Conservation (phyloP, 2,888 invertebrate species). For the Dendrolimus houi region DNA sequence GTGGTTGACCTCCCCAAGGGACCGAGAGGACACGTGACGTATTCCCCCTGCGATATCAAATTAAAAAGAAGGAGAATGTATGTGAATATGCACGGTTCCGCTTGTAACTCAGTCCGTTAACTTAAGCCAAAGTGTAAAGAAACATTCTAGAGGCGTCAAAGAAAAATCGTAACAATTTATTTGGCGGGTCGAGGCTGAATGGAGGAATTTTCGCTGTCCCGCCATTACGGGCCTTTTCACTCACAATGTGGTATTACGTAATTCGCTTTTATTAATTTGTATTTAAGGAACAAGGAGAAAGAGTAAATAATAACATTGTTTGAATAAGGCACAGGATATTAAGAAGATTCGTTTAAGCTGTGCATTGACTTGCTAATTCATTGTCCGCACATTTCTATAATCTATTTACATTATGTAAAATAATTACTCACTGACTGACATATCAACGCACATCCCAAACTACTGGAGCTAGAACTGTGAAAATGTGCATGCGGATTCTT, state of each 20-base stretch:
- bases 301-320: neutral
- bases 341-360: neutral
- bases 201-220: conserved; percentile 48
- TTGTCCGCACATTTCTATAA: no score
- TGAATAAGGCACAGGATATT: neutral
- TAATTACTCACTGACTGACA: no score
- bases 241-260: conserved; percentile 33
- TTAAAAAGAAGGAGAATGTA: no score
- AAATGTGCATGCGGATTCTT: no score
- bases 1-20: no score
- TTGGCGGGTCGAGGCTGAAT: conserved; percentile 45
- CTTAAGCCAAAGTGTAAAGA: conserved; percentile 28
- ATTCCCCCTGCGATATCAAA: no score
- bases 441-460: no score
- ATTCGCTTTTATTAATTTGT: conserved; percentile 34
- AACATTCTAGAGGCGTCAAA: conserved; percentile 61
- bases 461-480: no score
- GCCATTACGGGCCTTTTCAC: conserved; percentile 39
- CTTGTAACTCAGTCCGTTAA: conserved; percentile 5
- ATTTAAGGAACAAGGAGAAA: conserved; percentile 7
- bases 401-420: no score
- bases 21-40: no score
- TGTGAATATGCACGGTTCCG: neutral
- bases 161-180: conserved; percentile 70
- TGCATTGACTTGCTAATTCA: no score